Base-by-base conservation (phyloP, 2,888 invertebrate genomes). In the Copidosoma aretas region DNA sequence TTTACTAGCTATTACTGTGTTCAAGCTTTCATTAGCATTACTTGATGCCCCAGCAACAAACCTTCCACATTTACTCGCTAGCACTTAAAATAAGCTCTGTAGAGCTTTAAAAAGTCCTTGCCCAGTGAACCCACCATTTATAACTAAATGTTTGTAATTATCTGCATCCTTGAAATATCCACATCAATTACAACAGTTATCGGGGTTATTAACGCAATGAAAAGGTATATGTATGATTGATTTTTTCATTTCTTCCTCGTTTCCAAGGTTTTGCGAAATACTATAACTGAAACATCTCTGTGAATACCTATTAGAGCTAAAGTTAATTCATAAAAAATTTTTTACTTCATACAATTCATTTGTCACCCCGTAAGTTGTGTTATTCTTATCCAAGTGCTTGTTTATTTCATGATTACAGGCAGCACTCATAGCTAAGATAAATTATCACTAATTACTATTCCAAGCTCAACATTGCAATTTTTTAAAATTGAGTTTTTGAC, bases 171-270 rank as follows among this genome's bases (percentile, higher is more conserved):
- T 25, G 1, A 24, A 8, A n/a, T 4, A n/a, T 12, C 21, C 14
- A 25, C 75, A 75, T 73, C 74, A 76, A 19, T 46, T 4, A 19
- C 70, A 71, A 61, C 75, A 75, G 53, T 75, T 72, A 61, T 73
- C 73, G 60, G 74, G 75, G 12, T 54, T 22, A 53, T 58, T 67
- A 61, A 66, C 73, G 43, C 71, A 59, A 64, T 75, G 73, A 70
- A 70, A 60, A 14, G 74, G 73, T 12, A 75, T 74, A 62, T 62
- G 66, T 56, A 61, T 39, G 46, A 76, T 58, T 49, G 70, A 67
- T 49, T 25, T 60, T 56, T 68, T 58, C 56, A 75, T 59, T 53
- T 69, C 53, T 41, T 17, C 43, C 17, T 15, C 24, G 51, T 60
- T n/a, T 12, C 25, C 51, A n/a, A 21, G 17, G 24, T 49, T 74